Percentiles rank a stretch among this genome's conserved stretches.
phyloP scores from a whole-genome alignment of 2,888 invertebrate genomes.

The Nezara viridula region DNA sequence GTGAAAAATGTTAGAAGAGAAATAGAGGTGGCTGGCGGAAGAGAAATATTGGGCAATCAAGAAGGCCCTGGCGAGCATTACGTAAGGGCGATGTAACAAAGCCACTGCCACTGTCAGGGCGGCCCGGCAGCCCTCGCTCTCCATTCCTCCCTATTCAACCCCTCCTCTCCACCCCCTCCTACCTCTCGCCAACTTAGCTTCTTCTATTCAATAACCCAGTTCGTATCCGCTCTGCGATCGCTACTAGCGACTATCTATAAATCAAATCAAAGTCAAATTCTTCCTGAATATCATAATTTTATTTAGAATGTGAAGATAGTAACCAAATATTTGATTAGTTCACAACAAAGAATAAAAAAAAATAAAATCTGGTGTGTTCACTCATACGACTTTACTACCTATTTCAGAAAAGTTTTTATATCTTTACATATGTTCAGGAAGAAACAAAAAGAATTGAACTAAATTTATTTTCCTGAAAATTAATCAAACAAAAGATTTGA shows the following conservation, averaged over 20 bases:
- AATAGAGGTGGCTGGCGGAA: not conserved
- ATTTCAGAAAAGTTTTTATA: too few relatives aligned
- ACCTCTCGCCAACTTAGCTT: not conserved
- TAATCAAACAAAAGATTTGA: too few relatives aligned
- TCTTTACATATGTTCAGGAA: too few relatives aligned
- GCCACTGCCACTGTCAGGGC: not conserved
- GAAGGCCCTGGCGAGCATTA: not conserved
- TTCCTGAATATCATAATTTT: not conserved
- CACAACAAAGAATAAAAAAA: too few relatives aligned
- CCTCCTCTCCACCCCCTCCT: not conserved
- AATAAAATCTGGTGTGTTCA: too few relatives aligned
- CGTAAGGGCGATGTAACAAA: not conserved
- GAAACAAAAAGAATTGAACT: too few relatives aligned
- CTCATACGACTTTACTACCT: too few relatives aligned
- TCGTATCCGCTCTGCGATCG: not conserved
- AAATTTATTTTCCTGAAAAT: too few relatives aligned
- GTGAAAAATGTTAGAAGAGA: not conserved
- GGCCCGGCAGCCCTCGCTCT: not conserved
- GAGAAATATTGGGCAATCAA: slow-evolving; percentile 19
- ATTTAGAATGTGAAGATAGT: too few relatives aligned
- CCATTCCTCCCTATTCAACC: not conserved
- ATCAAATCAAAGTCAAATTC: not conserved
- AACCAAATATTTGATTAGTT: too few relatives aligned
- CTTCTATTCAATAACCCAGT: not conserved
- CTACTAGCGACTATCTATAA: too few relatives aligned